phyloP scores from a whole-genome alignment of 2,797 vertebrate species.

The Galagoides demidoff region DNA sequence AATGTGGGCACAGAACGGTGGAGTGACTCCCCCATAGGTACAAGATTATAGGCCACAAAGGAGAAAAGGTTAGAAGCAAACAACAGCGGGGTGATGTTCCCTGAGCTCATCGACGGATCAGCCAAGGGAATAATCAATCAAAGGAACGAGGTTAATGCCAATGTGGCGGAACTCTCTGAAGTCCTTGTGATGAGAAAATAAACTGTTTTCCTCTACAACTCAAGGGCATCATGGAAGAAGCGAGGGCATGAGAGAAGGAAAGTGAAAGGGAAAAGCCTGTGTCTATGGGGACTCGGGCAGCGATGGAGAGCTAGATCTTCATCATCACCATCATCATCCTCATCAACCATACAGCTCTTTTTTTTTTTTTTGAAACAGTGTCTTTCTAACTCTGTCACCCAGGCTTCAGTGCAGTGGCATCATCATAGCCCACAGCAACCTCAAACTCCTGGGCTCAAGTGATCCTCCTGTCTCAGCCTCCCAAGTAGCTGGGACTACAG shows the following conservation, averaged over 20 bases:
- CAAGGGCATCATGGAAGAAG: not conserved
- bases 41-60: fast-evolving
- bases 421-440: not conserved
- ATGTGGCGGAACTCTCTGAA: fast-evolving
- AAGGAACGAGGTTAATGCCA: not conserved
- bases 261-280: not conserved
- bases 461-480: not conserved
- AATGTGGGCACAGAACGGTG: fast-evolving
- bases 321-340: fast-evolving
- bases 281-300: not conserved
- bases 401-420: not conserved
- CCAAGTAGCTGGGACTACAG: not conserved
- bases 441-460: not conserved
- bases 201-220: not conserved
- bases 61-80: no score
- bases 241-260: not conserved
- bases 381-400: not conserved
- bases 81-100: not conserved
- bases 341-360: not conserved
- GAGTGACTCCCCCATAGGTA: fast-evolving
- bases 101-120: fast-evolving
- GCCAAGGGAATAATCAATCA: not conserved
- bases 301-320: not conserved
- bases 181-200: not conserved
- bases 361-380: not conserved